Percentiles rank a stretch among this genome's conserved stretches.
Conservation (phyloP, 2,888 invertebrate genomes). For the Acronicta leporina region DNA sequence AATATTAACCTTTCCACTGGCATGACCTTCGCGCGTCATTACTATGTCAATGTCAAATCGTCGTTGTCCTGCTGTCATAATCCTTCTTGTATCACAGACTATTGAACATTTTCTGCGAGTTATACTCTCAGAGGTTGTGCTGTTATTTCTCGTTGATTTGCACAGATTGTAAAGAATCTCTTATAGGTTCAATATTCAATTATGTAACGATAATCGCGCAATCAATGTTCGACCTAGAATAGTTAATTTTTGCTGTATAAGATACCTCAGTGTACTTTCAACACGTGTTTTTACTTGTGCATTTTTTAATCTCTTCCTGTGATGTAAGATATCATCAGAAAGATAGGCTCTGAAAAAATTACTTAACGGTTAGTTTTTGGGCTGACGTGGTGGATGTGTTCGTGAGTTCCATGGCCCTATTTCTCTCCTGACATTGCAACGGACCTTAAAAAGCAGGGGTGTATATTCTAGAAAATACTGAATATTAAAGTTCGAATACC, state of each 20-base stretch:
- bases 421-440: no score
- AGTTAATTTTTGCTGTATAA: slow-evolving; percentile 5
- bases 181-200: slow-evolving; percentile 35
- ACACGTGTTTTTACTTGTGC: slow-evolving; percentile 12
- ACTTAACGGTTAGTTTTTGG: background rate
- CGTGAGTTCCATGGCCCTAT: no score
- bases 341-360: background rate
- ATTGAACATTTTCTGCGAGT: no score
- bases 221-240: slow-evolving; percentile 29
- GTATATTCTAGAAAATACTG: background rate
- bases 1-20: no score
- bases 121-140: no score
- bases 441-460: no score
- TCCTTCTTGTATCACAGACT: no score
- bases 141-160: slow-evolving; percentile 6
- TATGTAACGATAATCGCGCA: slow-evolving; percentile 40
- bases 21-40: no score
- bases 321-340: background rate
- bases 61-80: no score
- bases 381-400: no score
- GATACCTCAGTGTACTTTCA: slow-evolving; percentile 21
- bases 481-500: slow-evolving; percentile 33
- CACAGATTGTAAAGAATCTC: slow-evolving; percentile 1
- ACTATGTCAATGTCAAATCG: no score
- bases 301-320: background rate